Evolutionary conservation across 2,113 vertebrate genomes (phyloP).

Genomic region (Acinonyx jubatus): DNA sequence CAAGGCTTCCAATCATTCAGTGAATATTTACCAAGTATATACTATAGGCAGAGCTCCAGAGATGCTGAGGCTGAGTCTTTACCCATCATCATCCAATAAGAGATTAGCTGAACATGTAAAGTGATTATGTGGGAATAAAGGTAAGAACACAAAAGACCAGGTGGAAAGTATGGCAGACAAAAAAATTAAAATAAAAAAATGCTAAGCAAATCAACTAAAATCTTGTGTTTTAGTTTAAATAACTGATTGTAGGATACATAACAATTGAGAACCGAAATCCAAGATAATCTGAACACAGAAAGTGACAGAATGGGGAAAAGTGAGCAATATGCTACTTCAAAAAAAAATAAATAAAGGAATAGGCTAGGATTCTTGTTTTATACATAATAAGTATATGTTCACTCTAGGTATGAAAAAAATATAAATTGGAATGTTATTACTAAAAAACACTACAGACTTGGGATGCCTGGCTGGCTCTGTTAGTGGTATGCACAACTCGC

Average conservation of each 20-base stretch:
- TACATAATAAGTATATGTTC: background rate
- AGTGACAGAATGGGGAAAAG: background rate
- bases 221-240: background rate
- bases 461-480: background rate
- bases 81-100: background rate
- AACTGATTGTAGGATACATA: background rate
- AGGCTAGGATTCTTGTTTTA: background rate
- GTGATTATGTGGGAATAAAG: background rate
- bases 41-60: background rate
- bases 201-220: constrained; percentile 18
- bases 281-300: constrained; percentile 24
- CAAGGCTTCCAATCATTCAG: background rate
- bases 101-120: background rate
- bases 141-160: background rate
- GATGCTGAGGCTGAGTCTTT: background rate
- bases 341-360: background rate
- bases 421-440: background rate
- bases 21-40: background rate
- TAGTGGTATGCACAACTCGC: background rate
- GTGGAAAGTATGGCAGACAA: background rate
- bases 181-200: background rate
- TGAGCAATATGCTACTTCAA: background rate
- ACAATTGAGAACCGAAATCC: constrained; percentile 13
- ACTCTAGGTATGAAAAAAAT: constrained; percentile 28
- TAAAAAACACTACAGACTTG: background rate